phyloP scores from a whole-genome alignment of 1,140 invertebrate species.

The Drosophila pachea region DNA sequence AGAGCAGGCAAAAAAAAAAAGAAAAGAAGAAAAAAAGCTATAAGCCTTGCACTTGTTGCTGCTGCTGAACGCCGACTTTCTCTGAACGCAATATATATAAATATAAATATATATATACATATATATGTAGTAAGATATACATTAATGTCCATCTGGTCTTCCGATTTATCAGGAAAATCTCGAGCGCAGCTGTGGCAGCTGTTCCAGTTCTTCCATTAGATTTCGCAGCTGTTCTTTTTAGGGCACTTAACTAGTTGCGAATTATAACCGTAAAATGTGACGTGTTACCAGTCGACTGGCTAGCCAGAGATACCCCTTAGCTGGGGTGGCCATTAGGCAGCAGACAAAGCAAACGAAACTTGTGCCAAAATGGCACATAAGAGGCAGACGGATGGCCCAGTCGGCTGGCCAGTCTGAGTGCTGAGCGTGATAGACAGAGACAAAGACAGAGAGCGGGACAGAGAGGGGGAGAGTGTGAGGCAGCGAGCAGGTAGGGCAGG shows the following conservation, averaged over 20 bases:
- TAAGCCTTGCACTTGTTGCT: not conserved
- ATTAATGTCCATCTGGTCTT: too few species aligned
- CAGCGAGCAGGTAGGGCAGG: constrained; percentile 6
- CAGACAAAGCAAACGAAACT: constrained; percentile 46
- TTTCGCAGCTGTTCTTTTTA: too few species aligned
- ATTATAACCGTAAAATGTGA: not conserved
- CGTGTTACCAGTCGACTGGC: not conserved
- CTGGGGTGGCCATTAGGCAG: not conserved
- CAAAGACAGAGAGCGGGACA: not conserved
- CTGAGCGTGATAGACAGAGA: not conserved
- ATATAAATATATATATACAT: too few species aligned
- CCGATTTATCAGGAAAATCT: too few species aligned
- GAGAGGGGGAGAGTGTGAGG: not conserved
- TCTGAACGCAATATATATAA: too few species aligned
- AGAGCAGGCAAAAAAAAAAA: not conserved
- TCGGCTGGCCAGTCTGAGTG: constrained; percentile 12
- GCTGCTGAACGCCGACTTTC: not conserved
- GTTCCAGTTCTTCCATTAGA: too few species aligned
- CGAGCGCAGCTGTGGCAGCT: too few species aligned
- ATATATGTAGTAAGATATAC: too few species aligned
- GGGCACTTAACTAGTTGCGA: not conserved
- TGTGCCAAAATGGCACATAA: constrained; percentile 69
- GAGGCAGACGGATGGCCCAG: constrained; percentile 25
- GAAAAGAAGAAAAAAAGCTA: not conserved
- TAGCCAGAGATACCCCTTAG: not conserved